phyloP scores from a whole-genome alignment of 2,797 vertebrate genomes.

The Oreortyx pictus region DNA sequence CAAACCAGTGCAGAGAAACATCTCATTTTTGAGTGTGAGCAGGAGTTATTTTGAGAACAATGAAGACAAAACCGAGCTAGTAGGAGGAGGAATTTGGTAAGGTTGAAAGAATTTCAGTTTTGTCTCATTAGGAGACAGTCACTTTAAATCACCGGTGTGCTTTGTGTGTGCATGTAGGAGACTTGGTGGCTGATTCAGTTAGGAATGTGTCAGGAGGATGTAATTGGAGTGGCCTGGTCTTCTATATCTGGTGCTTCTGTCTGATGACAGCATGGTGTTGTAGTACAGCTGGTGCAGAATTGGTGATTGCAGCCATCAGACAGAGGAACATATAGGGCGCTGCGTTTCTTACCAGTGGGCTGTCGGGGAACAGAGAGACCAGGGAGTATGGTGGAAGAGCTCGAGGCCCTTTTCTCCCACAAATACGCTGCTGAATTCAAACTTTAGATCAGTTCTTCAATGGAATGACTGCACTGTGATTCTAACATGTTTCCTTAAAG shows the following conservation, averaged over 20 bases:
- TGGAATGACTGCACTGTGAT: neutral
- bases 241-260: neutral
- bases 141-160: neutral
- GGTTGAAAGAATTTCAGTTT: neutral
- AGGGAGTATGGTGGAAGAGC: neutral
- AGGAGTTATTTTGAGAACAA: conserved; percentile 46
- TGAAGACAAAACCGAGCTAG: conserved; percentile 1
- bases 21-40: conserved; percentile 9
- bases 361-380: neutral
- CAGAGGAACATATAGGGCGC: neutral
- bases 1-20: neutral
- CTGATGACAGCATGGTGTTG: neutral
- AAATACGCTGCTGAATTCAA: neutral
- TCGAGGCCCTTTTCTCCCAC: neutral
- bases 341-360: neutral
- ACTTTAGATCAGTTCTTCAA: neutral
- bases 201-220: neutral
- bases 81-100: neutral
- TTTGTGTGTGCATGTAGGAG: neutral
- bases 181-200: neutral
- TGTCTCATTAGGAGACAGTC: neutral
- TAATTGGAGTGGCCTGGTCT: neutral
- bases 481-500: neutral
- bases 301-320: neutral
- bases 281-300: neutral